phyloP scores from a whole-genome alignment of 2,888 invertebrate species.

The Orchesellides sinensis region DNA sequence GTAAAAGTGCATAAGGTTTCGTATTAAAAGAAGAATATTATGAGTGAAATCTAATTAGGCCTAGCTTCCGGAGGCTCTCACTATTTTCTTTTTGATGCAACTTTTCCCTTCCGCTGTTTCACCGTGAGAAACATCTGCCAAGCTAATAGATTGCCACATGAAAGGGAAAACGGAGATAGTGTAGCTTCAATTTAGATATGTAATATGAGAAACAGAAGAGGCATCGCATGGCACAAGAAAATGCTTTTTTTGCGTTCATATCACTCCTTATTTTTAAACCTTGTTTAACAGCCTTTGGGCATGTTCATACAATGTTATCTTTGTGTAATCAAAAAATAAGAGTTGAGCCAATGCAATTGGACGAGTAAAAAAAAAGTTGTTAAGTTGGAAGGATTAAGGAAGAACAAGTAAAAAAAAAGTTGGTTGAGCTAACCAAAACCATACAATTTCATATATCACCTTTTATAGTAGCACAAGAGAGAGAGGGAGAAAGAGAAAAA shows the following conservation, averaged over 20 bases:
- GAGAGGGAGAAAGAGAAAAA: neutral
- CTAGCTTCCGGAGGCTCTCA: slow-evolving; percentile 13
- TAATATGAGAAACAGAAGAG: neutral
- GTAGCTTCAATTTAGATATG: no score
- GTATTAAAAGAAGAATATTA: no score
- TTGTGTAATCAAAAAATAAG: slow-evolving; percentile 5
- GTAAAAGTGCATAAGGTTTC: no score
- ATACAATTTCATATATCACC: slow-evolving; percentile 55
- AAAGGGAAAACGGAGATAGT: no score
- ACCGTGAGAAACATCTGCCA: slow-evolving; percentile 12
- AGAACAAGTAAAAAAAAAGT: slow-evolving; percentile 20
- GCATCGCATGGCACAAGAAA: neutral
- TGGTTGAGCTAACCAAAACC: slow-evolving; percentile 22
- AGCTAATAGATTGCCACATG: no score
- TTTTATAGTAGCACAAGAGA: neutral
- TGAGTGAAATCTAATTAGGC: slow-evolving; percentile 24
- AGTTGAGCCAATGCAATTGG: neutral
- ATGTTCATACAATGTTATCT: slow-evolving; percentile 2
- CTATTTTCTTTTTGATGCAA: neutral
- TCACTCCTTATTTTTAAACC: slow-evolving; percentile 5
- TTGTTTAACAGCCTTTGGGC: slow-evolving; percentile 11
- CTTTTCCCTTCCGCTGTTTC: neutral
- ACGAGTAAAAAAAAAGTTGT: slow-evolving; percentile 17
- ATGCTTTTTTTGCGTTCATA: slow-evolving; percentile 2
- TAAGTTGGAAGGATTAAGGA: slow-evolving; percentile 50